A percentile compares a stretch with the other conserved stretches of the same genome.
phyloP scores from a whole-genome alignment of 2,888 invertebrate species.

The Epirrita christyi region DNA sequence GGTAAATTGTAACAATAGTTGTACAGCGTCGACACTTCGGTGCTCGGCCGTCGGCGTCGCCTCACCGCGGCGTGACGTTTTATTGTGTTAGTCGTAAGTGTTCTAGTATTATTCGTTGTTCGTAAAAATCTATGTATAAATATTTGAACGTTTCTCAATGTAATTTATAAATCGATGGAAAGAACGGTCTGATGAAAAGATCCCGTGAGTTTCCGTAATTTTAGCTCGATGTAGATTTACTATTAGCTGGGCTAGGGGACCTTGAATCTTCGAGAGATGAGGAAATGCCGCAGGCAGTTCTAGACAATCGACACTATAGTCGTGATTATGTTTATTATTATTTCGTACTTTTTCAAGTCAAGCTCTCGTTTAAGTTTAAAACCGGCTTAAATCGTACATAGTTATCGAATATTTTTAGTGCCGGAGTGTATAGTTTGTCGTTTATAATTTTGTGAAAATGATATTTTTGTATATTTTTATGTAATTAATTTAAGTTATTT shows the following conservation, averaged over 20 bases:
- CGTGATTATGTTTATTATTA: slow-evolving; percentile 76
- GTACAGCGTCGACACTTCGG: slow-evolving; percentile 74
- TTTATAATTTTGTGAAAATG: slow-evolving; percentile 83
- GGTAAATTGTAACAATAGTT: slow-evolving; percentile 70
- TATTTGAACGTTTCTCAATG: slow-evolving; percentile 84
- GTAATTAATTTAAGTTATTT: slow-evolving; percentile 82
- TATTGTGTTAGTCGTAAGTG: slow-evolving; percentile 78
- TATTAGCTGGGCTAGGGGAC: slow-evolving; percentile 85
- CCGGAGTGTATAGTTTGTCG: slow-evolving; percentile 82
- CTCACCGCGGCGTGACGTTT: slow-evolving; percentile 70
- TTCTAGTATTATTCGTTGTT: slow-evolving; percentile 85
- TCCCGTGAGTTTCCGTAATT: slow-evolving; percentile 72
- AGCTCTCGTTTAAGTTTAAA: slow-evolving; percentile 83
- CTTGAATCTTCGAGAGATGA: slow-evolving; percentile 79
- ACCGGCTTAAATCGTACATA: slow-evolving; percentile 82
- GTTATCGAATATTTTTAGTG: slow-evolving; percentile 80
- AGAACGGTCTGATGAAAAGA: slow-evolving; percentile 60
- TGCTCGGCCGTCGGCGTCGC: slow-evolving; percentile 75
- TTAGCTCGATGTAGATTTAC: slow-evolving; percentile 83
- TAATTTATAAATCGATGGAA: slow-evolving; percentile 82
- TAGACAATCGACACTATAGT: slow-evolving; percentile 84
- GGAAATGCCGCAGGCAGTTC: slow-evolving; percentile 81
- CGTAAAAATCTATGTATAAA: slow-evolving; percentile 85
- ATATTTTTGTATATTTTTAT: slow-evolving; percentile 85
- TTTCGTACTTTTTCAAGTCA: slow-evolving; percentile 79